Evolutionary conservation across 2,888 invertebrate species (phyloP).

Genomic region (Escarpia spicata): DNA sequence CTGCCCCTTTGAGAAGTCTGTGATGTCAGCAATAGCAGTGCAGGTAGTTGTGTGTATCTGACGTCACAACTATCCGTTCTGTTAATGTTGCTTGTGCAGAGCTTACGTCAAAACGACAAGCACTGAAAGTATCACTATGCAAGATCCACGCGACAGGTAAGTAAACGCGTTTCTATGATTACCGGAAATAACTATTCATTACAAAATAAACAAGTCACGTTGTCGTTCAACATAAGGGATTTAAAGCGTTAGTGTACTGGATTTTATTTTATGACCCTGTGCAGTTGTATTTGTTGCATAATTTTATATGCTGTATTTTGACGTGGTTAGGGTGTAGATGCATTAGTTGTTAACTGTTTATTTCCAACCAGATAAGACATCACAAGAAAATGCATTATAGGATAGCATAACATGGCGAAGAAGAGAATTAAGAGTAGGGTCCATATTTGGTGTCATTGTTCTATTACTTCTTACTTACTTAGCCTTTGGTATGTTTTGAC

Average conservation of each 20-base stretch:
- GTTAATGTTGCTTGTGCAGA: slow-evolving; percentile 5
- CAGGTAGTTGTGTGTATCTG: slow-evolving; percentile 3
- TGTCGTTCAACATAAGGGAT: not conserved
- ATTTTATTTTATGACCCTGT: not conserved
- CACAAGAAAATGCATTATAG: not conserved
- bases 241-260: not conserved
- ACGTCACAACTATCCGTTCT: slow-evolving; percentile 4
- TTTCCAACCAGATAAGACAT: not conserved
- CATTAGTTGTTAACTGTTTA: not conserved
- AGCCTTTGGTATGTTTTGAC: no score
- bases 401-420: no score
- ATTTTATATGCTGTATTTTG: not conserved
- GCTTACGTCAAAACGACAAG: not conserved
- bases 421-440: no score
- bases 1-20: not conserved
- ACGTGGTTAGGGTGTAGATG: not conserved
- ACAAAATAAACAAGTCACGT: not conserved
- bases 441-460: no score
- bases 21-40: slow-evolving; percentile 16
- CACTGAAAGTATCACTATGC: not conserved
- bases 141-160: not conserved
- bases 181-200: no score
- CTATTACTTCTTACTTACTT: no score
- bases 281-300: not conserved
- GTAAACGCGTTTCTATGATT: not conserved